phyloP scores from a whole-genome alignment of 2,113 vertebrate species.

The Cololabis saira region DNA sequence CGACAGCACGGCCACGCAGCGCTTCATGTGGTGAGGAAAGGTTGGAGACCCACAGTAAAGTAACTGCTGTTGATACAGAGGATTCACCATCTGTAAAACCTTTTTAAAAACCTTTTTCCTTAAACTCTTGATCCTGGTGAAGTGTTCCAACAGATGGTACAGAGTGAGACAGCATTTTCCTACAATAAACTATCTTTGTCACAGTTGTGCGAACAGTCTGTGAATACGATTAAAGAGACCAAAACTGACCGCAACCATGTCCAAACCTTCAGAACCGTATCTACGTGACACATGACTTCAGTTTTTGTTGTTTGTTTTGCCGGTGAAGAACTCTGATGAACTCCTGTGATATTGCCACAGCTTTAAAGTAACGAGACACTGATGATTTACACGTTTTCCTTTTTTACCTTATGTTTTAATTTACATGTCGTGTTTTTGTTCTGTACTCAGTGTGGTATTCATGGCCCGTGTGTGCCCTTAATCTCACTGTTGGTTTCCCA shows the following conservation, averaged over 20 bases:
- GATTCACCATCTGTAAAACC: neutral
- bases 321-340: slow-evolving; percentile 25
- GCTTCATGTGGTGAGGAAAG: slow-evolving; percentile 93
- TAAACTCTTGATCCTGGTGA: neutral
- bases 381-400: neutral
- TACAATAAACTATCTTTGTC: neutral
- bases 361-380: slow-evolving; percentile 13
- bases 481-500: neutral
- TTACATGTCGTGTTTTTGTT: neutral
- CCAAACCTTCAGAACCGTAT: neutral
- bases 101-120: neutral
- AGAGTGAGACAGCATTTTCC: neutral
- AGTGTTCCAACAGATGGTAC: too few relatives aligned
- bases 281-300: too few relatives aligned
- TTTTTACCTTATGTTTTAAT: slow-evolving; percentile 6
- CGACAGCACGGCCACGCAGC: slow-evolving; percentile 85
- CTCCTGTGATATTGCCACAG: neutral
- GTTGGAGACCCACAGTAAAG: neutral
- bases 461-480: neutral
- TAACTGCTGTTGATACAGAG: neutral
- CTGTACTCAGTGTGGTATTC: neutral
- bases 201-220: too few relatives aligned
- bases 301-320: slow-evolving; percentile 11
- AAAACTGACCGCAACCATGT: slow-evolving; percentile 47
- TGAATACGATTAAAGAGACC: slow-evolving; percentile 38